Conservation (phyloP, 2,113 vertebrate species). For the Pardalotus punctatus region DNA sequence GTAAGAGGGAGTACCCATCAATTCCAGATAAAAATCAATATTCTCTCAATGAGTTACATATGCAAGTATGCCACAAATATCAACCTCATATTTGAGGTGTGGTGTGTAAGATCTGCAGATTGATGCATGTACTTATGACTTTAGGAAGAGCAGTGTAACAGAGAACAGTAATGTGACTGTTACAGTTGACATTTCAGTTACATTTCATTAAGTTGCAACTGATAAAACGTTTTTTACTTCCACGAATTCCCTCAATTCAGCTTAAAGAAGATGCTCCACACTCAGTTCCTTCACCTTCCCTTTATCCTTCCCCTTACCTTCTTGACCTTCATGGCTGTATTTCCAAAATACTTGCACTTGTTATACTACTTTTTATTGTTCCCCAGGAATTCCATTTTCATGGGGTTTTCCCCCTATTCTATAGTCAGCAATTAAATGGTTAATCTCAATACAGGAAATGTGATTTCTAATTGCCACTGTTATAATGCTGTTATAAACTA, state of each 20-base stretch:
- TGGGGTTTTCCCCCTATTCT: accelerated
- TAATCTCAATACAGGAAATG: background rate
- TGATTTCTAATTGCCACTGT: background rate
- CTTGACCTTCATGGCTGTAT: background rate
- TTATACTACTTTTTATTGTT: background rate
- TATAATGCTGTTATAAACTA: background rate
- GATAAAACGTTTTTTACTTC: background rate
- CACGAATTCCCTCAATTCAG: background rate
- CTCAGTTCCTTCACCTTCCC: background rate
- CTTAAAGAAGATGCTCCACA: background rate
- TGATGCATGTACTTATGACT: background rate
- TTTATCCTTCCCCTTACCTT: background rate
- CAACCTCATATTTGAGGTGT: background rate
- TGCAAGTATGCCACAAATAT: background rate
- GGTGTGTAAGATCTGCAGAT: background rate
- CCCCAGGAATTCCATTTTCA: background rate
- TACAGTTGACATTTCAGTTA: background rate
- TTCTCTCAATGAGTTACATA: background rate
- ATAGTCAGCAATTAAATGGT: background rate
- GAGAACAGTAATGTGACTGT: background rate
- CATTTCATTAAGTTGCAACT: background rate
- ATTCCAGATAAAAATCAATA: background rate
- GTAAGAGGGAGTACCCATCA: background rate
- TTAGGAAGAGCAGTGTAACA: background rate
- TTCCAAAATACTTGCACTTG: background rate